Evolutionary conservation across 2,113 vertebrate species (phyloP).

Genomic region (Nestor notabilis): DNA sequence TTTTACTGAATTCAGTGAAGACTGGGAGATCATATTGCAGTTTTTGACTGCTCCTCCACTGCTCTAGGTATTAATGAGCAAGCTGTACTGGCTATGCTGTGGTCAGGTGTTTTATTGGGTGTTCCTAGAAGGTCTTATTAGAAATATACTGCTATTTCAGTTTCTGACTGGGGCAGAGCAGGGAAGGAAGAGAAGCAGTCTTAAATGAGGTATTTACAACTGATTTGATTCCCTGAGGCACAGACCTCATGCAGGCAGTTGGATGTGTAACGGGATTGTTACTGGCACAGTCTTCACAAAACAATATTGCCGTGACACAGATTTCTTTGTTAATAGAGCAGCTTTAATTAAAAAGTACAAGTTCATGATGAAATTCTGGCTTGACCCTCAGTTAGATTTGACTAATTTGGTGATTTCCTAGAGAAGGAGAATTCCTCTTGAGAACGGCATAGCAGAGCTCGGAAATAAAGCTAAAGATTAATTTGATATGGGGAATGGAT

Average conservation of each 20-base stretch:
- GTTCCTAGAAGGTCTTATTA: neutral
- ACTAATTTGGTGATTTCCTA: neutral
- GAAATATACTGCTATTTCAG: neutral
- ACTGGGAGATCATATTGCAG: neutral
- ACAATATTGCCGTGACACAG: neutral
- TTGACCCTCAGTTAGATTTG: neutral
- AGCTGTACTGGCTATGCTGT: neutral
- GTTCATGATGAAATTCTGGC: neutral
- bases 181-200: neutral
- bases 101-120: neutral
- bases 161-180: neutral
- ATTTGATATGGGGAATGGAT: neutral
- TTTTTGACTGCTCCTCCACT: neutral
- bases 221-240: neutral
- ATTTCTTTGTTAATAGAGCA: neutral
- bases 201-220: neutral
- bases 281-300: neutral
- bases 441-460: neutral
- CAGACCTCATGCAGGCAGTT: neutral
- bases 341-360: conserved; percentile 32
- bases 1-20: neutral
- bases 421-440: neutral
- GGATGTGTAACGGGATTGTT: neutral
- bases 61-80: neutral
- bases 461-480: neutral